Evolutionary conservation across 2,113 vertebrate genomes (phyloP).

Genomic region (Pelobates fuscus): DNA sequence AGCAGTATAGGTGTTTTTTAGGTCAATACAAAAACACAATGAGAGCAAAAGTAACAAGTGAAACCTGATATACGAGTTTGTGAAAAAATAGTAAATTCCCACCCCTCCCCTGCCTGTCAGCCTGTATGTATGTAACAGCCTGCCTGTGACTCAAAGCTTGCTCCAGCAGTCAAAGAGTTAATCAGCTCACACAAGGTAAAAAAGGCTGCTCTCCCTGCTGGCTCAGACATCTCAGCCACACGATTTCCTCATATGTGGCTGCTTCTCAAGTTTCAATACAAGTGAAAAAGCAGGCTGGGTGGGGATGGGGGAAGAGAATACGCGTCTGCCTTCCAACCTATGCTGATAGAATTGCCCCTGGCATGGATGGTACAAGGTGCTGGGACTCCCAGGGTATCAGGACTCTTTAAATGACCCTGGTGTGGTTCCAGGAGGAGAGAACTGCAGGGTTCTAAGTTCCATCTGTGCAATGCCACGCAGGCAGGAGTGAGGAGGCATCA

Average conservation of each 20-base stretch:
- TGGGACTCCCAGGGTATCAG: background rate
- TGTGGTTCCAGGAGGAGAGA: constrained; percentile 6
- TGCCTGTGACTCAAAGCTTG: background rate
- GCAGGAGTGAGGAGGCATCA: constrained; percentile 56
- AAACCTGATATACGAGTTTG: no score
- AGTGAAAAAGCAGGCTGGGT: constrained; percentile 46
- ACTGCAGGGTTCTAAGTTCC: constrained; percentile 49
- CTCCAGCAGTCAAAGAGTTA: constrained; percentile 15
- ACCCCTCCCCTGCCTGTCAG: background rate
- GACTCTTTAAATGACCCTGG: no score
- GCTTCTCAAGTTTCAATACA: constrained; percentile 66
- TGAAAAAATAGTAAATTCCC: background rate
- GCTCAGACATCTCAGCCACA: constrained; percentile 53
- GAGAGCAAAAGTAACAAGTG: no score
- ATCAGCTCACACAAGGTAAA: constrained; percentile 54
- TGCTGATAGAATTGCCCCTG: background rate
- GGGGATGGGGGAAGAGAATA: constrained; percentile 45
- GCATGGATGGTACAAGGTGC: background rate
- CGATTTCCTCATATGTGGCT: constrained; percentile 62
- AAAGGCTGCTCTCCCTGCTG: constrained; percentile 53
- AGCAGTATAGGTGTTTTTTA: background rate
- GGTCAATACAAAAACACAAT: no score
- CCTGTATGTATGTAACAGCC: background rate
- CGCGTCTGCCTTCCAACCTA: constrained; percentile 49
- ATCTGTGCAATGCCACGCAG: constrained; percentile 65